These are phyloP conservation scores for Orchestia grillus DNA, from an alignment of 1,140 invertebrate species.

Conservation along the genomic window DNA sequence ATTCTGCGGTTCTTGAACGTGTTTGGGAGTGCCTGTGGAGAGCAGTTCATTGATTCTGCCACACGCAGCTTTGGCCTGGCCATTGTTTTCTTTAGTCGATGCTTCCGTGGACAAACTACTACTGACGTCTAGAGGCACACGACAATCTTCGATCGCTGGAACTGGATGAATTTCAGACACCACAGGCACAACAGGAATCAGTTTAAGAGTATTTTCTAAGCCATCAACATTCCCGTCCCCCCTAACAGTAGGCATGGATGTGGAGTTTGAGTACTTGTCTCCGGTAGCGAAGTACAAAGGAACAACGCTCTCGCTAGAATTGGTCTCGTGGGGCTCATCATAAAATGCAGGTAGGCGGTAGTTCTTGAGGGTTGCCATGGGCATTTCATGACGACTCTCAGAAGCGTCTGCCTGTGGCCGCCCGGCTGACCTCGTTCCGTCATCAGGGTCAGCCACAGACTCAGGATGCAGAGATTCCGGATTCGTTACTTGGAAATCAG, in stretches of 20 bases:
- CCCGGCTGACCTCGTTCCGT: conserved; percentile 35
- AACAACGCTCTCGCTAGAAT: not conserved
- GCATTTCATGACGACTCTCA: not conserved
- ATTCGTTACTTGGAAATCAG: not conserved
- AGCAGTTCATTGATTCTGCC: conserved; percentile 47
- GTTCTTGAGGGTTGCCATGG: not conserved
- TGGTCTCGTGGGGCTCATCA: not conserved
- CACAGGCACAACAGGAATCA: not conserved
- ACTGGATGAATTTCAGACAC: not conserved
- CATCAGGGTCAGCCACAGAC: conserved; percentile 28
- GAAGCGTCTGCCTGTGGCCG: not conserved
- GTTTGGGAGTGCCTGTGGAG: not conserved
- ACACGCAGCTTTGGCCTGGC: conserved; percentile 18
- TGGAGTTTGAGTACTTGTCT: not conserved
- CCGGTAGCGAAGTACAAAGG: not conserved
- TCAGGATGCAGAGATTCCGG: not conserved
- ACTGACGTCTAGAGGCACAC: not conserved
- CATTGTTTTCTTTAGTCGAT: conserved; percentile 32
- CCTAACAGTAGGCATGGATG: not conserved
- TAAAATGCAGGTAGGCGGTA: not conserved
- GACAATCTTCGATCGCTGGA: not conserved
- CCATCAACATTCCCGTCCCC: not conserved
- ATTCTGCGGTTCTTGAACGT: not conserved
- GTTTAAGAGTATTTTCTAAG: not conserved
- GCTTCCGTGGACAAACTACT: not conserved